Evolutionary conservation across 2,797 vertebrate genomes (phyloP), one percentile per base, ranked within the genome.

Genomic region (Semotilus atromaculatus): DNA sequence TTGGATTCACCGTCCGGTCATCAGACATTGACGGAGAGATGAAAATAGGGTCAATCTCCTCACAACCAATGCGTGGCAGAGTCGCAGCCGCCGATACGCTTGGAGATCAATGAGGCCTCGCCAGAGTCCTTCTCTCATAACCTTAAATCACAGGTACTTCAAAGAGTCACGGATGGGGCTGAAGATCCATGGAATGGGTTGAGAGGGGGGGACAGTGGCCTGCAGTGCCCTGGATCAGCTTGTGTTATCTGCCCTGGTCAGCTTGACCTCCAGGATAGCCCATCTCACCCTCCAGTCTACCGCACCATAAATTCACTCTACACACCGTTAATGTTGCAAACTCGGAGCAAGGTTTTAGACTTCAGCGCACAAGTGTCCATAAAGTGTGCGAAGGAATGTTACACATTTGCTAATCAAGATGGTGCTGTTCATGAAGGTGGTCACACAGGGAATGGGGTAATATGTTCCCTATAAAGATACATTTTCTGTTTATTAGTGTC

Each of bases 111-210:
- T 90, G 88, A 83, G 68, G 71, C 77, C 23, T 73, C 68, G 66
- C 73, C 68, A 86, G 81, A 86, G 81, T 83, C 84, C 71, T 23
- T 26, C 14, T 70, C 79, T 82, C 87, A 80, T 79, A 85, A 89
- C 90, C 86, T 90, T 91, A 92, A 92, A 92, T 92, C 91, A 92
- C 76, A 38, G 38, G 9, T 70, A 90, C 91, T 90, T 92, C 91
- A 92, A 92, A 92, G 90, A 77, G 74, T 19, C 18, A 60, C 23
- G 71, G 72, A 80, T 71, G 83, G 80, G 68, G 68, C 83, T 51
- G 81, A 74, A 81, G 80, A 86, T 84, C 83, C 80, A 75, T 85
- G 67, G 71, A 14, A 80, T 85, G 85, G 77, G 78, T 71, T 38
- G 34, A 16, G 83, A 23, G 73, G 82, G 45, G 60, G 85, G 74